Conservation (phyloP, 2,113 vertebrate species). For the Ranitomeya imitator region DNA sequence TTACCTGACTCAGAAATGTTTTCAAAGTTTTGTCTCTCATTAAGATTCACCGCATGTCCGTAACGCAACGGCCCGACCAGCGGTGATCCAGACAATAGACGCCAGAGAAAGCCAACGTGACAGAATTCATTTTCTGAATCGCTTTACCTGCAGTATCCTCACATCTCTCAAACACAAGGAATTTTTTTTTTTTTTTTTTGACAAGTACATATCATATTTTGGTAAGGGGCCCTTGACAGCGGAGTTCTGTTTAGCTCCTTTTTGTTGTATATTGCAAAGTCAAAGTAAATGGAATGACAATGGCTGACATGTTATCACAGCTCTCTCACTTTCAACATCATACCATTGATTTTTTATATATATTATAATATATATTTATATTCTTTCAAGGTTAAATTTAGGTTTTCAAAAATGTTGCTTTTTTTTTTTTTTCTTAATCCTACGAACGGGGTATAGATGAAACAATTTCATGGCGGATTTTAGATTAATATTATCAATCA, state of each 20-base stretch:
- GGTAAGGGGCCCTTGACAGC: constrained; percentile 34
- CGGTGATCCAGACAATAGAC: constrained; percentile 17
- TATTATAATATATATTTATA: too few species aligned
- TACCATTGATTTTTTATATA: neutral
- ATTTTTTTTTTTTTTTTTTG: constrained; percentile 17
- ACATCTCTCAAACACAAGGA: constrained; percentile 19
- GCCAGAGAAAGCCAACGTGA: neutral
- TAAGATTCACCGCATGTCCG: constrained; percentile 14
- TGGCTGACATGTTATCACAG: constrained; percentile 18
- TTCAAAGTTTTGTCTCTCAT: constrained; percentile 43
- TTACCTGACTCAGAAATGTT: constrained; percentile 40
- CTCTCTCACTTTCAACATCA: neutral
- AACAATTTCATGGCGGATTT: neutral
- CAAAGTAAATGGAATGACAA: constrained; percentile 47
- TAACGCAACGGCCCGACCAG: neutral
- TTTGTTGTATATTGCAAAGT: constrained; percentile 34
- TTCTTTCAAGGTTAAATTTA: constrained; percentile 2
- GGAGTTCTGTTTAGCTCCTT: constrained; percentile 14
- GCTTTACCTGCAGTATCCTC: constrained; percentile 6
- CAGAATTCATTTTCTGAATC: neutral
- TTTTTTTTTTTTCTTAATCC: neutral
- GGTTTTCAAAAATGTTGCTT: neutral
- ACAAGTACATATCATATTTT: constrained; percentile 49
- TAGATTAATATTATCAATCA: neutral
- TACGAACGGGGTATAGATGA: neutral